Evolutionary conservation across 2,888 invertebrate species (phyloP), one percentile per base, ranked within the genome.

Genomic region (Azorinus chamasolen): DNA sequence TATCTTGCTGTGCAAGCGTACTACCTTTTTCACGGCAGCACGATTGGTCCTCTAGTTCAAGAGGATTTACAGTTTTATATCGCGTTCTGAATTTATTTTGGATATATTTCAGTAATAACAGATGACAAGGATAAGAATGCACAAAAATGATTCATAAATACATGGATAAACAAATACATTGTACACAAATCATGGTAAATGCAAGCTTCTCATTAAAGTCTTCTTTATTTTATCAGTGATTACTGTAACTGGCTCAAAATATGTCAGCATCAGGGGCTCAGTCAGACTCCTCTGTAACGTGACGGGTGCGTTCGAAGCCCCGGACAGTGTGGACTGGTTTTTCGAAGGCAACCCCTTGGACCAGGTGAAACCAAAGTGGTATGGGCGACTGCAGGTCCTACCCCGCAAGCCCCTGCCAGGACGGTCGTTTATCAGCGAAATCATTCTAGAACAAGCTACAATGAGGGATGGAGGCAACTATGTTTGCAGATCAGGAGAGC

Each of bases 281-380:
- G 79, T 89, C 18, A 83, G 81, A 25, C 79, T 90, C 20, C 76
- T 78, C 16, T 90, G 90, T 70, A 90, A 89, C 59, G 89, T 88
- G 14, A 89, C 89, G 2, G 90, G 89, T 5, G 83, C 84, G 8
- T 79, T 76, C 1, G 79, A 87, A 37, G 89, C 90, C 2, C 88
- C 88, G 0, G 83, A 84, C 25, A 82, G 82, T 41, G 85, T 90
- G 16, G 85, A 87, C 68, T 90, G 90, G 90, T 89, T 87, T 72
- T 87, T 87, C 61, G 65, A 87, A 32, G 89, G 88, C n/a, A 68
- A 83, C 18, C 73, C 73, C 50, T 82, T 90, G 2, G 62, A 51
- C 22, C 71, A 76, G 55, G 63, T 46, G 37, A 73, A 78, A 45
- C 66, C 78, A 1, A 53, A 63, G 37, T 83, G 83, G 83, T 54